These are phyloP conservation scores for Branchellion lobata DNA, from an alignment of 2,888 invertebrate genomes.

Conservation along the genomic window DNA sequence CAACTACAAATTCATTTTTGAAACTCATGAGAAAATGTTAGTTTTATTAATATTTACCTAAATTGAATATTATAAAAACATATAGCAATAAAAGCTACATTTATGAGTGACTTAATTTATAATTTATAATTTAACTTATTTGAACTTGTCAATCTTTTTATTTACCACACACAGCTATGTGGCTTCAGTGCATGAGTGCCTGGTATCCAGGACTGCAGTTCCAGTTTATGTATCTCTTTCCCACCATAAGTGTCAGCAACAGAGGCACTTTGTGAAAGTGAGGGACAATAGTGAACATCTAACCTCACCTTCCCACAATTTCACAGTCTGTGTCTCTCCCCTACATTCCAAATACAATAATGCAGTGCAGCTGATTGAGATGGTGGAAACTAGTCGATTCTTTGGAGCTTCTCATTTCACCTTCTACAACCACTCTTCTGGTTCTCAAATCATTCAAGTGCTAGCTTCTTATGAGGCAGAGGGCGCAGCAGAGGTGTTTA, in stretches of 20 bases:
- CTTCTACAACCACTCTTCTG: conserved; percentile 51
- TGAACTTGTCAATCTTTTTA: no score
- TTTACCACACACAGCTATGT: conserved; percentile 31
- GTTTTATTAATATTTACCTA: not conserved
- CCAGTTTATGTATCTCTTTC: conserved; percentile 26
- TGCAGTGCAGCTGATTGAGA: conserved; percentile 47
- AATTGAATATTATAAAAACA: not conserved
- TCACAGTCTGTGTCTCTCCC: conserved; percentile 51
- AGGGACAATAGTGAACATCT: not conserved
- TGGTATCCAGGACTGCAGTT: not conserved
- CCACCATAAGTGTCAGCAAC: not conserved
- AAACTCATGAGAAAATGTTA: conserved; percentile 47
- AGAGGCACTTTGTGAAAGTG: not conserved
- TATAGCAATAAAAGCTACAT: not conserved
- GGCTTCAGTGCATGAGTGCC: conserved; percentile 10
- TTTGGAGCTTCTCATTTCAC: conserved; percentile 51
- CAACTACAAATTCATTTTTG: conserved; percentile 44
- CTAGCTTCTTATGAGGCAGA: conserved; percentile 45
- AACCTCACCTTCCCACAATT: conserved; percentile 17
- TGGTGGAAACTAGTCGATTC: conserved; percentile 50
- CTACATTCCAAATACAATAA: conserved; percentile 48
- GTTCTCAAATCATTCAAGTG: conserved; percentile 35
- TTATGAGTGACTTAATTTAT: not conserved
- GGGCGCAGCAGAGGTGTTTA: conserved; percentile 49
- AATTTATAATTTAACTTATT: no score